These are phyloP conservation scores for Glyphotaelius pellucidus DNA, from an alignment of 2,888 invertebrate genomes.

Conservation along the genomic window DNA sequence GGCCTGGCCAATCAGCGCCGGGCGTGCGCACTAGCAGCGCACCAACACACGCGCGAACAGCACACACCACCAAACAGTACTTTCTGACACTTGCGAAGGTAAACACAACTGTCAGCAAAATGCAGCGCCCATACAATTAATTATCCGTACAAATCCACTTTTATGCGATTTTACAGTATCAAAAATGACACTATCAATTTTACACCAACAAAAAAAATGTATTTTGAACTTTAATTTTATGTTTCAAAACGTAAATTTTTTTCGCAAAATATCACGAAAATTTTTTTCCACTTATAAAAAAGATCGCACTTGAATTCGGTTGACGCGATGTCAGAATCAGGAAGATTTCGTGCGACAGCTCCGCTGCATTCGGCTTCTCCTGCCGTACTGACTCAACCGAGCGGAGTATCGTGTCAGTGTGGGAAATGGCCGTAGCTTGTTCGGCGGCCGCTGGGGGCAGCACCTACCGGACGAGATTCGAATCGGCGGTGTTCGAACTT, in stretches of 20 bases:
- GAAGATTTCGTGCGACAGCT: not conserved
- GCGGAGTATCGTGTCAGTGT: not conserved
- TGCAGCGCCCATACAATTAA: slow-evolving; percentile 13
- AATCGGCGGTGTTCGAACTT: slow-evolving; percentile 3
- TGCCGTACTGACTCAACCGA: slow-evolving; percentile 49
- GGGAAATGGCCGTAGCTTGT: not conserved
- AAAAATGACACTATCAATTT: not conserved
- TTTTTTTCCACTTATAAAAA: not conserved
- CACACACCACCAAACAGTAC: slow-evolving; percentile 47
- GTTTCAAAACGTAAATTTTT: not conserved
- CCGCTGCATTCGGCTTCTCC: slow-evolving; percentile 33
- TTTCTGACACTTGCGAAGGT: slow-evolving; percentile 61
- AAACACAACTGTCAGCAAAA: slow-evolving; percentile 53
- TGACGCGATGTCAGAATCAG: not conserved
- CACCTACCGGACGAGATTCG: slow-evolving; percentile 53
- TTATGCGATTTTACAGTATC: not conserved
- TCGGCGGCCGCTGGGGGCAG: slow-evolving; percentile 55
- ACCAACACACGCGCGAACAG: slow-evolving; percentile 64
- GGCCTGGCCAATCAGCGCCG: slow-evolving; percentile 42
- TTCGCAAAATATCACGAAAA: not conserved
- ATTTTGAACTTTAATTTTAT: not conserved
- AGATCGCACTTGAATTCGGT: slow-evolving; percentile 17
- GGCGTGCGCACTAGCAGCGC: slow-evolving; percentile 69
- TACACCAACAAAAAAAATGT: not conserved
- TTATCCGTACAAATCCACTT: slow-evolving; percentile 14